A percentile compares a stretch with the other conserved stretches of the same genome.
phyloP scores from a whole-genome alignment of 2,113 vertebrate species.

The Centropristis striata region DNA sequence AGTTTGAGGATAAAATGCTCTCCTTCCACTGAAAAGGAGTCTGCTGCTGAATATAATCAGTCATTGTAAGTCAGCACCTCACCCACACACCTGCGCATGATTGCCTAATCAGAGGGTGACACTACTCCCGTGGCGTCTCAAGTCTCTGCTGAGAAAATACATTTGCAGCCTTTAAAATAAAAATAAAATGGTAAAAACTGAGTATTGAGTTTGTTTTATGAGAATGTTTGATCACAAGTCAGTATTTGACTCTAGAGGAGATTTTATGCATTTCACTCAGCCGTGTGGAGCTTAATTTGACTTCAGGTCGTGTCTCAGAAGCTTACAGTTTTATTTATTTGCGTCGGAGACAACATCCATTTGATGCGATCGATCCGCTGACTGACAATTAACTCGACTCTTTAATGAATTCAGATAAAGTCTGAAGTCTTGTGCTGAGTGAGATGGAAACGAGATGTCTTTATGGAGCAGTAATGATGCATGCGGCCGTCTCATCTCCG shows the following conservation, averaged over 20 bases:
- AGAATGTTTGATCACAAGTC: neutral
- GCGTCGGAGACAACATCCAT: neutral
- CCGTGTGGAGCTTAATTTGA: neutral
- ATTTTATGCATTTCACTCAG: neutral
- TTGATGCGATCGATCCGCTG: neutral
- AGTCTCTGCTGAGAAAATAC: neutral
- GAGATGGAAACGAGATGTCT: constrained; percentile 36
- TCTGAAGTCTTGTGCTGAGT: neutral
- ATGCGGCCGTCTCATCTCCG: constrained; percentile 37
- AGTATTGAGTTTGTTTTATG: neutral
- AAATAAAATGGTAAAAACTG: neutral
- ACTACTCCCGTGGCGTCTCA: fast-evolving
- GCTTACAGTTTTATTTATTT: constrained; percentile 4
- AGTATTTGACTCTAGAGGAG: neutral
- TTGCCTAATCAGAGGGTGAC: neutral
- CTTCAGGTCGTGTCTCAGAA: neutral
- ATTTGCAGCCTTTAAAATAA: neutral
- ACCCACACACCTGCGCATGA: neutral
- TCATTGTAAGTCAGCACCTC: neutral
- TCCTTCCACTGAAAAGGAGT: neutral
- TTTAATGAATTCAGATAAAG: constrained; percentile 19
- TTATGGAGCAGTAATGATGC: constrained; percentile 62
- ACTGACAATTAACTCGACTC: constrained; percentile 15
- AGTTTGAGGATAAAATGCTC: neutral
- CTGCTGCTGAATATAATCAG: neutral